Evolutionary conservation across 2,888 invertebrate species (phyloP).

Genomic region (Crioceris asparagi): DNA sequence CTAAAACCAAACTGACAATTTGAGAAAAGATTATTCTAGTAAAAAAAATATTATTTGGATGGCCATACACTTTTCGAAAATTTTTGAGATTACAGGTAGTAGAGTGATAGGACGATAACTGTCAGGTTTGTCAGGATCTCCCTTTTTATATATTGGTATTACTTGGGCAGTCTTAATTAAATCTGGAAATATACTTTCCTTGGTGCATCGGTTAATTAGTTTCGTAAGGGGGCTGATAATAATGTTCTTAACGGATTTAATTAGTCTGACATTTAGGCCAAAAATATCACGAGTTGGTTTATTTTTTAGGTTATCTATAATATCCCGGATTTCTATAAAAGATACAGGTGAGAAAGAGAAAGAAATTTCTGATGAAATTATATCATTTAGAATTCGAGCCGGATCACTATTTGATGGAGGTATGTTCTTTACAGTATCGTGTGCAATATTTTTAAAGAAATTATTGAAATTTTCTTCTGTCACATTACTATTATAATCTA

Average conservation of each 20-base stretch:
- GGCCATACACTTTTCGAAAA: conserved; percentile 9
- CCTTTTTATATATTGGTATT: neutral
- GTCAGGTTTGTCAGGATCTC: neutral
- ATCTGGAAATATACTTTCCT: neutral
- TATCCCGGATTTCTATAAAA: too few relatives aligned
- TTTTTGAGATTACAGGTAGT: conserved; percentile 7
- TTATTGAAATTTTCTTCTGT: conserved; percentile 5
- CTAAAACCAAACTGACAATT: conserved; percentile 10
- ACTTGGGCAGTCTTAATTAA: neutral
- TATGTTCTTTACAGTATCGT: conserved; percentile 2
- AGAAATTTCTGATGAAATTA: too few relatives aligned
- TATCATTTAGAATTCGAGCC: too few relatives aligned
- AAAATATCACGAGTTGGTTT: conserved; percentile 7
- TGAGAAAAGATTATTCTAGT: conserved; percentile 8
- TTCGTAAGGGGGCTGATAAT: conserved; percentile 3
- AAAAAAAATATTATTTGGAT: conserved; percentile 3
- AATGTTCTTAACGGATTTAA: conserved; percentile 4
- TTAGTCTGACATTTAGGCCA: conserved; percentile 4
- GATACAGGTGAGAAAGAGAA: too few relatives aligned
- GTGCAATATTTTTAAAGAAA: conserved; percentile 1
- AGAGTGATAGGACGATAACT: conserved; percentile 9
- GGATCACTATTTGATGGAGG: neutral
- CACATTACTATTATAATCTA: too few relatives aligned
- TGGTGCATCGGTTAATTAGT: neutral
- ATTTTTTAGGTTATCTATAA: conserved; percentile 5